Evolutionary conservation across 2,113 vertebrate species (phyloP).

Genomic region (Peromyscus leucopus): DNA sequence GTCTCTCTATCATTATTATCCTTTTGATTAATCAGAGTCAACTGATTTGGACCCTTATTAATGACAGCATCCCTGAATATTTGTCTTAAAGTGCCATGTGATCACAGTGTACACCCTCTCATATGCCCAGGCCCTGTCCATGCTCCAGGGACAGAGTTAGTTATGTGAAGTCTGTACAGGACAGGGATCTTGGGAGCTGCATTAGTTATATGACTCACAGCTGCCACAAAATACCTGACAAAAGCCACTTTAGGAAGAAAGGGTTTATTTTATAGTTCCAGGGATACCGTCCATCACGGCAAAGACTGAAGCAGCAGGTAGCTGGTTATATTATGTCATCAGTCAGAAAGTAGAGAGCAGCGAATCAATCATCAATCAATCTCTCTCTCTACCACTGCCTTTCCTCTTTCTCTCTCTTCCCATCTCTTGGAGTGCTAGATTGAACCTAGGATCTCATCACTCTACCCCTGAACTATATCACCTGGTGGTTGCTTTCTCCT

Average conservation of each 20-base stretch:
- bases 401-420: not conserved
- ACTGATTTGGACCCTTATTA: not conserved
- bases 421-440: not conserved
- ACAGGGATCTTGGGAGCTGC: not conserved
- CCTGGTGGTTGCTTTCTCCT: not conserved
- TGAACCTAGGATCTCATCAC: not conserved
- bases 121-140: not conserved
- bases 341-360: not conserved
- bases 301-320: not conserved
- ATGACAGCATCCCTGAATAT: constrained; percentile 1
- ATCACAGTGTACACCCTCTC: not conserved
- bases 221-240: not conserved
- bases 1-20: not conserved
- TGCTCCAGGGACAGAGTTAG: not conserved
- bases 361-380: not conserved
- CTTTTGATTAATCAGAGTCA: not conserved
- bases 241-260: not conserved
- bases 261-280: not conserved
- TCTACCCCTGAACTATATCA: not conserved
- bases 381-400: not conserved
- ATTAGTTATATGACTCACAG: not conserved
- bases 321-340: not conserved
- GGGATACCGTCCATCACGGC: not conserved
- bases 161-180: fast-evolving
- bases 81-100: not conserved